Evolutionary conservation across 2,888 invertebrate genomes (phyloP), one percentile per base, ranked within the genome.

Genomic region (Rhorus exstirpatorius): DNA sequence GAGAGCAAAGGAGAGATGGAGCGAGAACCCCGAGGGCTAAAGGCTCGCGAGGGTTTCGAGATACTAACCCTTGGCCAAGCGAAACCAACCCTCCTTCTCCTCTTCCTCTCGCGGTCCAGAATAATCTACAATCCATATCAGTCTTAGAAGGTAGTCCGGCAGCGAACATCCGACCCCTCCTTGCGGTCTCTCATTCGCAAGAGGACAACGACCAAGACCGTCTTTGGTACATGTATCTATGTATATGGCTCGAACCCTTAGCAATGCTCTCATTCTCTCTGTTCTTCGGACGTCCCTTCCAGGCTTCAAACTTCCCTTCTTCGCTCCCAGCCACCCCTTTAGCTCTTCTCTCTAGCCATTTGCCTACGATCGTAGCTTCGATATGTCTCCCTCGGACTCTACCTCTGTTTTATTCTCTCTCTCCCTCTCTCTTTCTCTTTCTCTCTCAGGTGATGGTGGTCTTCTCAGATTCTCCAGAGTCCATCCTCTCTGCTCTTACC

Each of bases 51-150:
- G 86, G 87, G 84, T 86, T 87, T 75, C 74, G 87, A 90, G 90
- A 90, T 91, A 90, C 90, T 91, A 90, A 91, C 91, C 90, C 91
- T 91, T 91, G 92, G 90, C 92, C 92, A 90, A 89, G 90, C 91
- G 71, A 81, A 78, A 61, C 71, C 72, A 60, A 4, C 38, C 38
- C 38, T 38, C 38, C 60, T 44, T 21, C 61, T 90, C 90, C 91
- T 90, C 90, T 91, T 55, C 91, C 90, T 91, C 63, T 91, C 90
- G 89, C 92, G 92, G 92, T 92, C 92, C 93, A 92, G 93, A 93
- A 93, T 93, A 93, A 93, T 93, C 92, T 92, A 93, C 92, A 92
- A 93, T 93, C 93, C 93, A 93, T 92, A 92, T 92, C 92, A 92
- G 93, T 92, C 92, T 92, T 92, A 91, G 91, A 89, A 90, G 65